Base-by-base conservation (phyloP, 2,888 invertebrate species). In the Labia minor region DNA sequence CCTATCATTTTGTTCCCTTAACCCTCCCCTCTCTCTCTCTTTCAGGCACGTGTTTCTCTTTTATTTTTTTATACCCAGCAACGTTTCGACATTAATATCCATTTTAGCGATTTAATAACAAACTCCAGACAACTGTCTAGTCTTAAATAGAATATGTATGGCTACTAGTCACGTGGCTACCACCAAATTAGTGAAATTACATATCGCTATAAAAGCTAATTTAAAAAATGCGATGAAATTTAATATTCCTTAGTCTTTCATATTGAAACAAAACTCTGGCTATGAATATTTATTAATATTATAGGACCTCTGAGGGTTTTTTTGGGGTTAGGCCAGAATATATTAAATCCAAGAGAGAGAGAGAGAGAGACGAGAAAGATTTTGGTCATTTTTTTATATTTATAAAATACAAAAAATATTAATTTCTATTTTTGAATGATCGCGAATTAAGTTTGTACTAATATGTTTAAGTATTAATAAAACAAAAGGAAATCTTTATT, bases 241-340 rank as follows among this genome's bases (percentile, higher is more conserved):
- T 49, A 49, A 49, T 49, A 49, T 49, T 49, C 49, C 49, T 11
- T 49, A 11, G 49, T 49, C 49, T 16, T 14, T 49, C 49, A 49
- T 49, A 49, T 49, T 49, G 49, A 49, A 49, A 49, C 49, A 49
- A 49, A 49, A 49, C 49, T 49, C 49, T 16, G n/a, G 49, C 49
- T 49, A 49, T 49, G 49, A 49, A 49, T 49, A n/a, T 49, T n/a
- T 49, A 49, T 49, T 49, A 49, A n/a, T 49, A 49, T 49, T 49
- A 49, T 49, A 49, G 49, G 14, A 10, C 49, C 49, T 10, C 49
- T 3, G 49, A 49, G 16, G 49, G 6, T 49, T 49, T 49, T 49
- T 49, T 49, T 49, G 16, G 14, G 16, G 49, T 26, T 26, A 26
- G 3, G 26, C 26, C 26, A 49, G 49, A 49, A 49, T 49, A 49